Percentiles rank a stretch among this genome's conserved stretches.
These are phyloP conservation scores for Epinotia demarniana DNA, from an alignment of 2,888 invertebrate species.

Conservation along the genomic window DNA sequence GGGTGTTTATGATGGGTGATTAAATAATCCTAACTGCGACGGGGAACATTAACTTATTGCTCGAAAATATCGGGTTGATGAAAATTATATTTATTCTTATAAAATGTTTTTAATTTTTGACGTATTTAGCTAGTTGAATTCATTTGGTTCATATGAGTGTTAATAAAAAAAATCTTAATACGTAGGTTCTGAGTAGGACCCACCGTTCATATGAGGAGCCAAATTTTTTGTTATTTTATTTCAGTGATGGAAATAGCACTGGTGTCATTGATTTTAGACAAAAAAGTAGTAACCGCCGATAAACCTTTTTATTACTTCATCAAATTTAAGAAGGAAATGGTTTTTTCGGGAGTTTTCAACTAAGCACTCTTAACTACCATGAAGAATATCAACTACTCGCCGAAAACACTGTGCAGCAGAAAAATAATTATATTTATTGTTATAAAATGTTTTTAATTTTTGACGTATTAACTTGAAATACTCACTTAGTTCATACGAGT, in stretches of 20 bases:
- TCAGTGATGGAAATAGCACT: constrained; percentile 2
- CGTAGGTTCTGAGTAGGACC: no score
- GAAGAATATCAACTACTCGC: neutral
- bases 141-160: no score
- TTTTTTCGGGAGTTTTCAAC: constrained; percentile 3
- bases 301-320: constrained; percentile 9
- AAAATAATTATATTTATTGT: neutral
- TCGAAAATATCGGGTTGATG: neutral
- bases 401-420: neutral
- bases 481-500: no score
- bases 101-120: constrained; percentile 4
- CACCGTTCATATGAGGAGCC: no score
- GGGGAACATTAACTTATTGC: neutral
- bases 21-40: neutral
- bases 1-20: neutral
- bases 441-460: constrained; percentile 4
- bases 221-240: neutral
- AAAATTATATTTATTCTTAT: neutral
- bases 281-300: neutral
- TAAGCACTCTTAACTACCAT: neutral
- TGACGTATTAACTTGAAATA: neutral
- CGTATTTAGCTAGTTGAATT: neutral
- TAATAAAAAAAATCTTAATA: no score
- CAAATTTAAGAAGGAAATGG: neutral
- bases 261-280: neutral